phyloP scores from a whole-genome alignment of 2,113 vertebrate species.

The Helogale parvula region DNA sequence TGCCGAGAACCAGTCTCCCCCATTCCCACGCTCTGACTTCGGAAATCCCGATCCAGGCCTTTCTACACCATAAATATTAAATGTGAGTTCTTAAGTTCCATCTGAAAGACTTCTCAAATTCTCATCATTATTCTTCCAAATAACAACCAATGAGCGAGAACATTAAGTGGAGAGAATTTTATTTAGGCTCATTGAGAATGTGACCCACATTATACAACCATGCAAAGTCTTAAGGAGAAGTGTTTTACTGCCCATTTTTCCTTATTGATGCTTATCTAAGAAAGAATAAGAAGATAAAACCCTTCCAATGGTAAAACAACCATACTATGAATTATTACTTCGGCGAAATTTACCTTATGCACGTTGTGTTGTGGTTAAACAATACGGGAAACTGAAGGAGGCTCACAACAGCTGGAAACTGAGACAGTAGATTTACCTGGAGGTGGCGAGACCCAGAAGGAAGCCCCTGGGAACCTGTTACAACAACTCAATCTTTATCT shows the following conservation, averaged over 20 bases:
- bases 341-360: neutral
- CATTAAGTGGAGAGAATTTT: constrained; percentile 76
- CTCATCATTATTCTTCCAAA: constrained; percentile 72
- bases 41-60: constrained; percentile 70
- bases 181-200: constrained; percentile 63
- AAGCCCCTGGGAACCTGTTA: neutral
- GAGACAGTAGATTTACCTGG: neutral
- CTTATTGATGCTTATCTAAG: constrained; percentile 79
- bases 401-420: neutral
- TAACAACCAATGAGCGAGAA: constrained; percentile 78
- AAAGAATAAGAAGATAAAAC: constrained; percentile 77
- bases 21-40: neutral
- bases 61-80: constrained; percentile 82
- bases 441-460: neutral
- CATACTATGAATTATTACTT: neutral
- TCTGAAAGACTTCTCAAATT: constrained; percentile 78
- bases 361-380: neutral
- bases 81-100: constrained; percentile 80
- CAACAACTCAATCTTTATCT: neutral
- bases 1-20: neutral
- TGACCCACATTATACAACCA: constrained; percentile 59
- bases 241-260: constrained; percentile 75
- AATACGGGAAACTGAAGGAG: too few species aligned
- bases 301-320: constrained; percentile 37
- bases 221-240: constrained; percentile 73